phyloP scores from a whole-genome alignment of 2,888 invertebrate species.

The Callimorpha dominula region DNA sequence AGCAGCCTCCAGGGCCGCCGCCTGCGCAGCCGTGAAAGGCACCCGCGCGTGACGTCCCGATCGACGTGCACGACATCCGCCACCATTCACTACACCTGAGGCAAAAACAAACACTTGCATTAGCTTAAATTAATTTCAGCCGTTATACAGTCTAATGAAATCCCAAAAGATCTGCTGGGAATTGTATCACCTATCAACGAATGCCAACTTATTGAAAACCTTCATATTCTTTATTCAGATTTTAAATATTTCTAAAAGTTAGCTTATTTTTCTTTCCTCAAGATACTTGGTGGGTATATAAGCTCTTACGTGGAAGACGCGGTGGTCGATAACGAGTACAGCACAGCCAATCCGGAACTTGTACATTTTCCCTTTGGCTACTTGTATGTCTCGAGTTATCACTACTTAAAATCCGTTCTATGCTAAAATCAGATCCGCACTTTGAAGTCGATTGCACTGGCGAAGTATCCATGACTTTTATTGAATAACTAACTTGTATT shows the following conservation, averaged over 20 bases:
- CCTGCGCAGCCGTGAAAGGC: conserved; percentile 90
- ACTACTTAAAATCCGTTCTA: conserved; percentile 87
- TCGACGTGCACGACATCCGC: conserved; percentile 81
- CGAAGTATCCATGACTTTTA: conserved; percentile 69
- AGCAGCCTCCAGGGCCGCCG: conserved; percentile 89
- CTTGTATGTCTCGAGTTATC: conserved; percentile 56
- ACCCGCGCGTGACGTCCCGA: conserved; percentile 90
- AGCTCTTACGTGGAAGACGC: conserved; percentile 88
- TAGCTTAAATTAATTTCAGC: conserved; percentile 25
- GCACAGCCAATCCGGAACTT: conserved; percentile 87
- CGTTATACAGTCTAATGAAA: neutral
- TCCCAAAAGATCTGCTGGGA: neutral
- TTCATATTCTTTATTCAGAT: neutral
- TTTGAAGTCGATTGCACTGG: conserved; percentile 70
- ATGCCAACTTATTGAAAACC: neutral
- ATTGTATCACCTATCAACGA: neutral
- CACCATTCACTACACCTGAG: conserved; percentile 68
- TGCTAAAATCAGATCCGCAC: conserved; percentile 86
- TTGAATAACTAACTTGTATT: conserved; percentile 36
- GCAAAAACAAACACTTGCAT: conserved; percentile 29
- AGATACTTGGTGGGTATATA: neutral
- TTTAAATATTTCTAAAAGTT: too few relatives aligned
- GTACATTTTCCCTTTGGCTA: conserved; percentile 47
- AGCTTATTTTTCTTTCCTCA: neutral
- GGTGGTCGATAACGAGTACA: conserved; percentile 92